Percentiles rank a stretch among this genome's conserved stretches.
These are phyloP conservation scores for Drosophila emarginata DNA, from an alignment of 2,888 invertebrate species.

Conservation along the genomic window DNA sequence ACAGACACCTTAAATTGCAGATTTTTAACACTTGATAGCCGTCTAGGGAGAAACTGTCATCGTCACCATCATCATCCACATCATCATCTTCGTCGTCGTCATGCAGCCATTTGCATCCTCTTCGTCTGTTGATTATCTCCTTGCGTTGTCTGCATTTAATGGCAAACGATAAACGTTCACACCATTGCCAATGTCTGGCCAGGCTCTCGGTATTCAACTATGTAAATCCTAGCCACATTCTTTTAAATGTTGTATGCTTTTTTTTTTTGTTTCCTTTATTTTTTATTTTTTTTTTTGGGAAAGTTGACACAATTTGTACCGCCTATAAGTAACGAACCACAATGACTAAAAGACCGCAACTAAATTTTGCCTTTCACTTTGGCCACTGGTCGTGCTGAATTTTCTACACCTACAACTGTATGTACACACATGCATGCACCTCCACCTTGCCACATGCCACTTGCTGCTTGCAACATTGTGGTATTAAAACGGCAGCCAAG, in stretches of 20 bases:
- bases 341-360: conserved; percentile 54
- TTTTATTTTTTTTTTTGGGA: conserved; percentile 46
- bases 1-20: conserved; percentile 59
- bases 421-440: neutral
- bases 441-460: conserved; percentile 15
- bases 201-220: conserved; percentile 14
- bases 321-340: conserved; percentile 30
- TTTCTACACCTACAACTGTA: conserved; percentile 28
- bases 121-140: conserved; percentile 54
- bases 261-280: neutral
- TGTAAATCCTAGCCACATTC: conserved; percentile 52
- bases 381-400: conserved; percentile 36
- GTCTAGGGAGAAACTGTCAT: conserved; percentile 27
- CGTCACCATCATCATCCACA: conserved; percentile 12
- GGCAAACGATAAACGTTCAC: conserved; percentile 42
- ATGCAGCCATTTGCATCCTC: conserved; percentile 27
- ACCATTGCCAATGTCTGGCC: neutral
- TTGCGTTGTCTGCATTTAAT: conserved; percentile 65
- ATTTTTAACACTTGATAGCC: conserved; percentile 48
- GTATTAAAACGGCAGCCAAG: conserved; percentile 21
- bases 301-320: conserved; percentile 74
- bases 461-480: conserved; percentile 12
- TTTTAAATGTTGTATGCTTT: conserved; percentile 26
- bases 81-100: conserved; percentile 13
- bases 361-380: conserved; percentile 67